Base-by-base conservation (phyloP, 53 echinoderm and acorn worm genomes). In the Luidia sarsii region DNA sequence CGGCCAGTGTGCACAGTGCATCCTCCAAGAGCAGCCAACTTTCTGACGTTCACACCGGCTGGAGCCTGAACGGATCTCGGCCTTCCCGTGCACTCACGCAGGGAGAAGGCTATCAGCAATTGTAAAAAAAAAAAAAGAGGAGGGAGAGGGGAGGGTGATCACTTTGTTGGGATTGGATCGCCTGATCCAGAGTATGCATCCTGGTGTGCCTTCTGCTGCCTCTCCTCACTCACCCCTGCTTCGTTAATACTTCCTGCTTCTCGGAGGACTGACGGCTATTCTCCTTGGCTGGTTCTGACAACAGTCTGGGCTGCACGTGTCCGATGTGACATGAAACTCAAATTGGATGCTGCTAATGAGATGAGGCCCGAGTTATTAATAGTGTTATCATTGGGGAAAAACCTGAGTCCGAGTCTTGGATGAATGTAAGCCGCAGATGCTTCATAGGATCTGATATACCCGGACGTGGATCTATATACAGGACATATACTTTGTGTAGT, bases 191-290 rank as follows among this genome's bases (percentile, higher is more conserved):
- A 23, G 61, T 77, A 60, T 59, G 45, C 60, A 60, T 31, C 77
- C 28, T 45, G 25, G 77, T 41, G 62, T 77, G 77, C 62, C 77
- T 60, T 77, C 77, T 60, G 77, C 48, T 45, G 61, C 77, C 60
- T 77, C 32, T 41, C 61, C 32, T 77, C 61, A 45, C 41, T 77
- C 77, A 77, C 77, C 60, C 62, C 77, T 20, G 77, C 61, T 77
- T 77, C 77, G 61, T 77, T 77, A 77, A 77, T 77, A 77, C 61
- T 77, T 77, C 77, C 77, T 59, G 77, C 32, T 23, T 57, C 43
- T 77, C 61, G 39, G 60, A 77, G 60, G 60, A 77, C 38, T 33
- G 29, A 43, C 48, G 77, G 48, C 48, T 4, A 32, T 77, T 77
- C 61, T 77, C 59, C 77, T 35, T 77, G 43, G 18, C 32, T 77